These are phyloP conservation scores for Drosophila meridionalis DNA, from an alignment of 2,888 invertebrate genomes.

Conservation along the genomic window DNA sequence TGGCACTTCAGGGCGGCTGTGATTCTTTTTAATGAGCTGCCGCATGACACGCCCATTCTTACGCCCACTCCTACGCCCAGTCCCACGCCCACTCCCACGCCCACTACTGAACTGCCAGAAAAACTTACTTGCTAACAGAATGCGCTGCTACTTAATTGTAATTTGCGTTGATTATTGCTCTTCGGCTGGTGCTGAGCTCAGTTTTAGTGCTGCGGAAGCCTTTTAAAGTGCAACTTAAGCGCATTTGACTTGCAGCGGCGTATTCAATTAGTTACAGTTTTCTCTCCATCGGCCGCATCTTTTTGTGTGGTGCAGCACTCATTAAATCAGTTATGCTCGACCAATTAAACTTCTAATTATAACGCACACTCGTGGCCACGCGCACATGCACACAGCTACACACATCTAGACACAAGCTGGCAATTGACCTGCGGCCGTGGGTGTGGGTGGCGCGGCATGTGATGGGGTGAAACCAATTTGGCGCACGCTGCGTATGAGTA, in stretches of 20 bases:
- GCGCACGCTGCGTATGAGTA: constrained; percentile 67
- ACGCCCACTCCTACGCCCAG: neutral
- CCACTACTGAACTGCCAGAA: neutral
- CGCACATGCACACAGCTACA: constrained; percentile 5
- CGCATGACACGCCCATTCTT: constrained; percentile 14
- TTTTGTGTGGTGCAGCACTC: constrained; percentile 22
- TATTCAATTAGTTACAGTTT: constrained; percentile 31
- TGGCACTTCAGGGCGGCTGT: constrained; percentile 33
- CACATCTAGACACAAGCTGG: constrained; percentile 1
- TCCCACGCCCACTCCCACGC: neutral
- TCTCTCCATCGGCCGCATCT: constrained; percentile 10
- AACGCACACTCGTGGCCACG: constrained; percentile 9
- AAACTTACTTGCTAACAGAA: constrained; percentile 30
- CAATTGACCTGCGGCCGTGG: constrained; percentile 49
- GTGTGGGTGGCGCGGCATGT: constrained; percentile 14
- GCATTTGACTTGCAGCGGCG: constrained; percentile 53
- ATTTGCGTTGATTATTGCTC: constrained; percentile 70
- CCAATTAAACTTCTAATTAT: constrained; percentile 74
- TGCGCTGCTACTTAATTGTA: constrained; percentile 72
- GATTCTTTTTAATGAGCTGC: constrained; percentile 65
- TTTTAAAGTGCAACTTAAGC: constrained; percentile 60
- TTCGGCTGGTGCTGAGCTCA: neutral
- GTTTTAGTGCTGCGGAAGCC: constrained; percentile 9
- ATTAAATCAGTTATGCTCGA: constrained; percentile 58
- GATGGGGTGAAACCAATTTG: constrained; percentile 44